Evolutionary conservation across 2,113 vertebrate genomes (phyloP).

Genomic region (Hymenochirus boettgeri): DNA sequence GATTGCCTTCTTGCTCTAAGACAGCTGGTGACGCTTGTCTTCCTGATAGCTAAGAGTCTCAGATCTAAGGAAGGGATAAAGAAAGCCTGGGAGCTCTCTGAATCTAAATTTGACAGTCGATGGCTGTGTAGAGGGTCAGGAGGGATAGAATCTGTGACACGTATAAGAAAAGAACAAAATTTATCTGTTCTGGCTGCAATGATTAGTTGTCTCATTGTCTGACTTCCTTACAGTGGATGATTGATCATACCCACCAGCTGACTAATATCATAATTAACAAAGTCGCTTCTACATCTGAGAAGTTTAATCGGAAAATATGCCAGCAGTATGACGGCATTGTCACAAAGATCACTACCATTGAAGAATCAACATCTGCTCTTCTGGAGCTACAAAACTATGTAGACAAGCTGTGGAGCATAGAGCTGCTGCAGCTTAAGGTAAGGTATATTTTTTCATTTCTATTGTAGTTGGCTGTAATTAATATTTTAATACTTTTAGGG

Average conservation of each 20-base stretch:
- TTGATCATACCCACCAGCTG: conserved; percentile 67
- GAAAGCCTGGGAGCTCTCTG: conserved; percentile 63
- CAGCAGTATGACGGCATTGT: conserved; percentile 58
- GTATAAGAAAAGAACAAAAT: conserved; percentile 67
- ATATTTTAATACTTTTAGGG: no score
- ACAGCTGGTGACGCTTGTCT: conserved; percentile 73
- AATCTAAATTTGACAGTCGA: conserved; percentile 72
- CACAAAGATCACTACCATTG: conserved; percentile 59
- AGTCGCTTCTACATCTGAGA: conserved; percentile 67
- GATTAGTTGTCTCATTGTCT: conserved; percentile 74
- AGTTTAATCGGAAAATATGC: conserved; percentile 70
- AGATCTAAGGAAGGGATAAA: conserved; percentile 74
- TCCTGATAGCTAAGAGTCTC: conserved; percentile 73
- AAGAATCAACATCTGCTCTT: conserved; percentile 53
- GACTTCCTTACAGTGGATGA: conserved; percentile 68
- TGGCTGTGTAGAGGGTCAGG: conserved; percentile 72
- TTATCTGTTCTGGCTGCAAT: conserved; percentile 65
- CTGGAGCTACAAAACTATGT: conserved; percentile 53
- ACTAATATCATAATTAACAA: conserved; percentile 76
- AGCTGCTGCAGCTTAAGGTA: conserved; percentile 61
- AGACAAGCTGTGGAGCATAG: conserved; percentile 48
- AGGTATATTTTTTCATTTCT: conserved; percentile 45
- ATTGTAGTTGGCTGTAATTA: no score
- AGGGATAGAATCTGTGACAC: conserved; percentile 68
- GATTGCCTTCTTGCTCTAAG: conserved; percentile 75